Evolutionary conservation across 2,797 vertebrate species (phyloP).

Genomic region (Darevskia nairensis): DNA sequence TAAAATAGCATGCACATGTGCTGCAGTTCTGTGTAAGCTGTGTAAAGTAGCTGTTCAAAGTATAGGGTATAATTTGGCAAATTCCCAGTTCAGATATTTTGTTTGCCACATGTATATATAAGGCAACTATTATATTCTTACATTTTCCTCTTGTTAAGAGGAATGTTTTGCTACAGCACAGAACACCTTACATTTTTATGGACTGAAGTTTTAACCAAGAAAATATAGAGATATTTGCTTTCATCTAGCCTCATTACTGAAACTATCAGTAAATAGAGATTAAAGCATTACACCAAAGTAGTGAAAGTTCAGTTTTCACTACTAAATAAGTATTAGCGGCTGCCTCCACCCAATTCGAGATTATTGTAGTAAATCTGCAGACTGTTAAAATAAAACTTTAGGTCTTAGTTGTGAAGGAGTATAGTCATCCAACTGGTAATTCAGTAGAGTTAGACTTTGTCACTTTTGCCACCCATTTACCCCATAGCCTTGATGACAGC

Average conservation of each 20-base stretch:
- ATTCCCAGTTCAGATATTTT: not conserved
- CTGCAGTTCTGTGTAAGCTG: not conserved
- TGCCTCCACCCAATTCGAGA: not conserved
- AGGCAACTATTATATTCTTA: not conserved
- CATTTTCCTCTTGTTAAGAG: not conserved
- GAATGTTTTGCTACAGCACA: too few species aligned
- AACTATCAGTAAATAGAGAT: constrained; percentile 11
- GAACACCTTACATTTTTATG: too few species aligned
- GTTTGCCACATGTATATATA: not conserved
- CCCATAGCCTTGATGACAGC: not conserved
- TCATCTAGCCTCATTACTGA: constrained; percentile 17
- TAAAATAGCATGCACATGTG: not conserved
- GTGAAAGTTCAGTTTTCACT: constrained; percentile 3
- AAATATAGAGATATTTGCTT: not conserved
- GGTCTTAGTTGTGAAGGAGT: not conserved
- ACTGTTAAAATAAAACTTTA: not conserved
- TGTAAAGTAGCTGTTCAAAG: not conserved
- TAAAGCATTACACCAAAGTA: not conserved
- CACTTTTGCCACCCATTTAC: not conserved
- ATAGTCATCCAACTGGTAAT: not conserved
- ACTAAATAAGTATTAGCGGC: not conserved
- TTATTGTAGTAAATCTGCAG: not conserved
- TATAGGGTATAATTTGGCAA: not conserved
- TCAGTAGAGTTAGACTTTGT: not conserved
- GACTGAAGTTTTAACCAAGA: too few species aligned